Evolutionary conservation across 1,140 invertebrate genomes (phyloP).

Genomic region (Scaptomyza montana): DNA sequence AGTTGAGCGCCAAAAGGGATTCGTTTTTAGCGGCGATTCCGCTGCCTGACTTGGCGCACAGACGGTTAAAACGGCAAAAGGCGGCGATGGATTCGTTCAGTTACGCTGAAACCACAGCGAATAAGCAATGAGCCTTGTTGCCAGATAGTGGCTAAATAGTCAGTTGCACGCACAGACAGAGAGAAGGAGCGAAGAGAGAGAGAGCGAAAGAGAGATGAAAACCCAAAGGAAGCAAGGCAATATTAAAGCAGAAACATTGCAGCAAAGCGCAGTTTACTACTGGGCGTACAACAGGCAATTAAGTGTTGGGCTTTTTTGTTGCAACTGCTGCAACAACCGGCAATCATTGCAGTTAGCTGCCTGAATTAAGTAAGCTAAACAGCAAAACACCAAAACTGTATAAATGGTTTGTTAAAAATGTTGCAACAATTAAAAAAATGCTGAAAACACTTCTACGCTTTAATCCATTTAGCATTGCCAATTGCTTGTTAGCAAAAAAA

Average conservation of each 20-base stretch:
- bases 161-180: not conserved
- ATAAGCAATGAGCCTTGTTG: conserved; percentile 1
- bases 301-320: not conserved
- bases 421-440: not conserved
- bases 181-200: too few relatives aligned
- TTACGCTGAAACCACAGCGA: not conserved
- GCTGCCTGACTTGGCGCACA: not conserved
- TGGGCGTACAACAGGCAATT: not conserved
- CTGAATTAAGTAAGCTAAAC: too few relatives aligned
- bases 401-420: conserved; percentile 1
- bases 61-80: not conserved
- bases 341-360: too few relatives aligned
- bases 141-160: too few relatives aligned
- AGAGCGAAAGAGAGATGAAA: not conserved
- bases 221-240: not conserved
- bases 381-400: not conserved
- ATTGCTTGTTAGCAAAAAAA: not conserved
- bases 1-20: not conserved
- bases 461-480: conserved; percentile 1
- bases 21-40: not conserved
- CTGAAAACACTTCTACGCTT: not conserved
- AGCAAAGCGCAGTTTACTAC: not conserved
- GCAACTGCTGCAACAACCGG: too few relatives aligned
- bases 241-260: not conserved
- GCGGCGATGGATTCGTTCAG: not conserved